These are phyloP conservation scores for Casuarius casuarius DNA, from an alignment of 2,113 vertebrate species.

Conservation along the genomic window DNA sequence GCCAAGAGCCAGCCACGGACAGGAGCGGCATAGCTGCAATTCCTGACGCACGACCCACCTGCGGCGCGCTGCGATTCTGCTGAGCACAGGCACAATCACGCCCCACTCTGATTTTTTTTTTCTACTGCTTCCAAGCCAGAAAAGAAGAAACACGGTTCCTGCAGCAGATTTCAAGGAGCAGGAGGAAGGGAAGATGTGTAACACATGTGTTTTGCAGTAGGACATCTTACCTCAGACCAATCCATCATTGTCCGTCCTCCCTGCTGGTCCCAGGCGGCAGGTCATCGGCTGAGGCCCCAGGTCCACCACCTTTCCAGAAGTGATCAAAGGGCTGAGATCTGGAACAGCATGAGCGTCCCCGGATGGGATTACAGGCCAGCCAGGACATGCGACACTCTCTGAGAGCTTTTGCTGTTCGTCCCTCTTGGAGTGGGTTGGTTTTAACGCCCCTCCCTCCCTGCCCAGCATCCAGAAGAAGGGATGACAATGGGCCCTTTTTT, in stretches of 20 bases:
- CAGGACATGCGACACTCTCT: not conserved
- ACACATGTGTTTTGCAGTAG: conserved; percentile 16
- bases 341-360: not conserved
- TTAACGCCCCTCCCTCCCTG: not conserved
- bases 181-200: not conserved
- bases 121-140: not conserved
- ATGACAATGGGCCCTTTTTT: not conserved
- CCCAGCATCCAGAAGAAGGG: not conserved
- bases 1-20: not conserved
- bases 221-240: conserved; percentile 9
- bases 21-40: not conserved
- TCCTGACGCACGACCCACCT: rapidly evolving
- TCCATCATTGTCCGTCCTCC: conserved; percentile 26
- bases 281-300: not conserved
- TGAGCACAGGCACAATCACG: not conserved
- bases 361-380: conserved; percentile 14
- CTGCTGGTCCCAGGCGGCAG: not conserved
- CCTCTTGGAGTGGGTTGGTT: rapidly evolving
- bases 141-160: not conserved
- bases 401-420: not conserved
- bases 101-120: not conserved
- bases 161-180: not conserved
- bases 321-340: conserved; percentile 17
- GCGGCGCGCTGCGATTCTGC: rapidly evolving
- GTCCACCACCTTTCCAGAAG: not conserved